Conservation (phyloP, 1,140 invertebrate species). For the Spodoptera frugiperda region DNA sequence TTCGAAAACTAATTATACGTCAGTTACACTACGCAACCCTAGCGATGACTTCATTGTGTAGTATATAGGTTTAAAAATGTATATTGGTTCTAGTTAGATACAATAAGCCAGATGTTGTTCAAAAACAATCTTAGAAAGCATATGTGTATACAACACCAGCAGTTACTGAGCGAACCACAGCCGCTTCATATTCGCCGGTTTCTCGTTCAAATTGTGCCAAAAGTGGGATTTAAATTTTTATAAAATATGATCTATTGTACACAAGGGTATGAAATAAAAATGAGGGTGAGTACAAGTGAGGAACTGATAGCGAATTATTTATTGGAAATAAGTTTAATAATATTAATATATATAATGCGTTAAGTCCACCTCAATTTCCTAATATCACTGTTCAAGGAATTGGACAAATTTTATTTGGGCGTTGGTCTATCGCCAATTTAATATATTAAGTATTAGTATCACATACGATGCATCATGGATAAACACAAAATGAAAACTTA, state of each 20-base stretch:
- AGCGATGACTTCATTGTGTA: too few relatives aligned
- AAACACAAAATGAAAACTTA: too few relatives aligned
- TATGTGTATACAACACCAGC: conserved; percentile 34
- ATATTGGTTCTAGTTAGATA: conserved; percentile 17
- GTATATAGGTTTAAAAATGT: conserved; percentile 1
- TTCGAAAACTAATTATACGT: too few relatives aligned
- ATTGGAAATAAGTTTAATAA: background rate
- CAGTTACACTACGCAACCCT: too few relatives aligned
- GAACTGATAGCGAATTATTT: background rate
- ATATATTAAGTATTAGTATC: too few relatives aligned
- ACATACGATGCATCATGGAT: too few relatives aligned
- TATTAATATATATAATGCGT: too few relatives aligned
- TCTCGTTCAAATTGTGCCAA: conserved; percentile 46
- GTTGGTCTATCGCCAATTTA: too few relatives aligned
- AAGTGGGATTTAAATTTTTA: conserved; percentile 52
- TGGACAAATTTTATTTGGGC: too few relatives aligned
- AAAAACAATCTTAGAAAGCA: conserved; percentile 16
- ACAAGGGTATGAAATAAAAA: conserved; percentile 45
- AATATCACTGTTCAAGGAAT: too few relatives aligned
- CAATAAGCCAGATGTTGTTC: conserved; percentile 10
- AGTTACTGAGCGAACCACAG: conserved; percentile 9
- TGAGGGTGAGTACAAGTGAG: conserved; percentile 12
- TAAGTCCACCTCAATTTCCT: too few relatives aligned
- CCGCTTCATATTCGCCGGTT: conserved; percentile 13
- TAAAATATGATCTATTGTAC: conserved; percentile 55